Percentiles rank a stretch among this genome's conserved stretches.
phyloP scores from a whole-genome alignment of 2,113 vertebrate species.

The Pipa parva region DNA sequence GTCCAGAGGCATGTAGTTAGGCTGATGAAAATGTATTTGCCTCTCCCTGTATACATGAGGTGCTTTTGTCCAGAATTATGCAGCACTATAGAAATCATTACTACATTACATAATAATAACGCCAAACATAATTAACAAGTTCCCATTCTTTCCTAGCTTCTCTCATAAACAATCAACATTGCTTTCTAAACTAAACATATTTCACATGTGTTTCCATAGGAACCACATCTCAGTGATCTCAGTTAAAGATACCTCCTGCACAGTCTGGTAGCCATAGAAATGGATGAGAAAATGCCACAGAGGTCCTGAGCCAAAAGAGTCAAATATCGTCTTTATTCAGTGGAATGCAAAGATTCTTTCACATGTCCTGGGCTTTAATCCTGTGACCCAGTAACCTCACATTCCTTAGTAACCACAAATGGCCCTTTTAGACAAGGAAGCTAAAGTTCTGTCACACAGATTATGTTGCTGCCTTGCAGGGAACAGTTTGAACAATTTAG shows the following conservation, averaged over 20 bases:
- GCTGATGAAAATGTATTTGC: too few species aligned
- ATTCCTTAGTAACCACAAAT: slow-evolving; percentile 38
- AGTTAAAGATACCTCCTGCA: neutral
- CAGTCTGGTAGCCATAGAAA: neutral
- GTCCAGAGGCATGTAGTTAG: too few species aligned
- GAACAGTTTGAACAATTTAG: too few species aligned
- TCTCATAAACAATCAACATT: too few species aligned
- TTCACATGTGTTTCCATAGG: slow-evolving; percentile 19
- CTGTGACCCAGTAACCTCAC: slow-evolving; percentile 29
- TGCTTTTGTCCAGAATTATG: too few species aligned
- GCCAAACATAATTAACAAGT: too few species aligned
- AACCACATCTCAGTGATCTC: slow-evolving; percentile 6
- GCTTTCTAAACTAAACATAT: neutral
- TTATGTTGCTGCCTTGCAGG: neutral
- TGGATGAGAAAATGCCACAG: slow-evolving; percentile 3
- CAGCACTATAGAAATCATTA: too few species aligned
- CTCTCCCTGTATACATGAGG: too few species aligned
- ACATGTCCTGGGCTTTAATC: slow-evolving; percentile 38
- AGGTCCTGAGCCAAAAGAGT: neutral
- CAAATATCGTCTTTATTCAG: slow-evolving; percentile 32
- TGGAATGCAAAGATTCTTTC: slow-evolving; percentile 23
- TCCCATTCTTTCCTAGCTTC: too few species aligned
- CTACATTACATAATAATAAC: too few species aligned
- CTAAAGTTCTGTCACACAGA: slow-evolving; percentile 5
- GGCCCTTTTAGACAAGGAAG: slow-evolving; percentile 26